Evolutionary conservation across 2,888 invertebrate species (phyloP).

Genomic region (Xestia sexstrigata): DNA sequence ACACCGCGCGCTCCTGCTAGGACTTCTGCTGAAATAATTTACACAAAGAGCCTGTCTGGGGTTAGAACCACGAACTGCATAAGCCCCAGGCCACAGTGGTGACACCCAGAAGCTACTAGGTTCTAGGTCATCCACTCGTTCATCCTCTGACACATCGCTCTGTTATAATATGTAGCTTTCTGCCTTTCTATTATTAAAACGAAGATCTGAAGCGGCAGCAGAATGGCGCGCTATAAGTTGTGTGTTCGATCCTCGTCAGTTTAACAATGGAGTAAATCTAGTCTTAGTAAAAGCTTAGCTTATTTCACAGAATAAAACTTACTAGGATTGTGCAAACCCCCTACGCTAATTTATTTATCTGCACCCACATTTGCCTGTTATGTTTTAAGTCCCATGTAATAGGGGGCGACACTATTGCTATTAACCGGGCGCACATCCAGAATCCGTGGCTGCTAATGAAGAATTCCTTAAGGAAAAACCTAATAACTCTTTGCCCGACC

Average conservation of each 20-base stretch:
- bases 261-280: not conserved
- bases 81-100: not conserved
- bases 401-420: too few species aligned
- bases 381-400: too few species aligned
- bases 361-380: too few species aligned
- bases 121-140: not conserved
- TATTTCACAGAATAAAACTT: not conserved
- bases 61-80: not conserved
- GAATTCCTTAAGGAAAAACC: too few species aligned
- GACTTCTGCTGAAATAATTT: not conserved
- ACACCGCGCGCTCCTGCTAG: not conserved
- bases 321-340: not conserved
- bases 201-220: not conserved
- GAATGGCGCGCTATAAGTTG: too few species aligned
- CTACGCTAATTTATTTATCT: too few species aligned
- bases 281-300: not conserved
- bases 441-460: too few species aligned
- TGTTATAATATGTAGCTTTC: not conserved
- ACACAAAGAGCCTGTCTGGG: not conserved
- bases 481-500: too few species aligned
- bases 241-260: not conserved
- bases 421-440: too few species aligned
- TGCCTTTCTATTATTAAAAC: not conserved
- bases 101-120: not conserved
- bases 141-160: not conserved